A percentile compares a stretch with the other conserved stretches of the same genome.
phyloP scores from a whole-genome alignment of 2,113 vertebrate species.

The Toxostoma redivivum region DNA sequence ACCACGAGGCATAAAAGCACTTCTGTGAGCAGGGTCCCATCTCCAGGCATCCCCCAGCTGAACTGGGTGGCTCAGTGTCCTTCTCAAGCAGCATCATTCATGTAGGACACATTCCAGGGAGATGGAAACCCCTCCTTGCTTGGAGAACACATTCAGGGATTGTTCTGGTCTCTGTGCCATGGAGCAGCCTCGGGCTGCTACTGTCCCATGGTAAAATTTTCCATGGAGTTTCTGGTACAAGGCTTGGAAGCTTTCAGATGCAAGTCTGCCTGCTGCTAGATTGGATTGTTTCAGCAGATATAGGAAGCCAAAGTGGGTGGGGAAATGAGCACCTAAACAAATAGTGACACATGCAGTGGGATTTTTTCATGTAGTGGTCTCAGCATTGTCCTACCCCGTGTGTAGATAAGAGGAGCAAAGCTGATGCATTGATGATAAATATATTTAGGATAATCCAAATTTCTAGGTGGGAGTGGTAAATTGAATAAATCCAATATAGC shows the following conservation, averaged over 20 bases:
- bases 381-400: not conserved
- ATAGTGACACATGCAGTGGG: too few relatives aligned
- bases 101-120: slow-evolving; percentile 20
- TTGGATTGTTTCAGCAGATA: not conserved
- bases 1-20: not conserved
- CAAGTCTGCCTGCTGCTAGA: not conserved
- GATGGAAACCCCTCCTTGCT: not conserved
- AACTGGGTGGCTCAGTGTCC: not conserved
- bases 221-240: not conserved
- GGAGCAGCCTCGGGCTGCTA: not conserved
- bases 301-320: accelerated
- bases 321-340: accelerated
- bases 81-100: not conserved
- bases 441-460: not conserved
- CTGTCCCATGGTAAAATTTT: not conserved
- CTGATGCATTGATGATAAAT: not conserved
- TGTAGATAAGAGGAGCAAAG: not conserved
- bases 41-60: not conserved
- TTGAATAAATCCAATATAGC: not conserved
- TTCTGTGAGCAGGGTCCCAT: slow-evolving; percentile 12
- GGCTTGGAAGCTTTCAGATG: not conserved
- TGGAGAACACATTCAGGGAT: slow-evolving; percentile 9
- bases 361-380: not conserved
- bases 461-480: not conserved
- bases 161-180: not conserved